Percentiles rank a stretch among this genome's conserved stretches.
Evolutionary conservation across 1,140 invertebrate species (phyloP).

Genomic region (Conus betulinus): DNA sequence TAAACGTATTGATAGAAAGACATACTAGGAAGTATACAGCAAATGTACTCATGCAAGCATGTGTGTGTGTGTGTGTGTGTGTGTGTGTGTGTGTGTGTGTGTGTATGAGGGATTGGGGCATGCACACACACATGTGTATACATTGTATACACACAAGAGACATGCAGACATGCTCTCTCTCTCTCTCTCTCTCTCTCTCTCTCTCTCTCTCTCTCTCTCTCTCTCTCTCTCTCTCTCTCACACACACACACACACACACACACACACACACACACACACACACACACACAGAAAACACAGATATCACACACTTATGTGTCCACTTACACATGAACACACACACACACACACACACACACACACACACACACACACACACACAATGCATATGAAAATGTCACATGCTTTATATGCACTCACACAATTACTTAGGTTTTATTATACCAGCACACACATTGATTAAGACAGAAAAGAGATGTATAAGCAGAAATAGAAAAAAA

Average conservation of each 20-base stretch:
- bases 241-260: conserved; percentile 3
- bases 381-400: too few species aligned
- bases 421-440: too few species aligned
- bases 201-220: too few species aligned
- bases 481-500: too few species aligned
- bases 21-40: too few species aligned
- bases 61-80: conserved; percentile 27
- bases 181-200: too few species aligned
- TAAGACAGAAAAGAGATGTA: too few species aligned
- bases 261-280: conserved; percentile 8
- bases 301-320: conserved; percentile 27
- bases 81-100: background rate
- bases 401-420: too few species aligned
- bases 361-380: background rate
- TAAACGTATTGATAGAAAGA: too few species aligned
- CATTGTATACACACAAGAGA: background rate
- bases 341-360: conserved; percentile 28
- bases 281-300: too few species aligned
- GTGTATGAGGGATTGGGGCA: background rate
- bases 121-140: background rate
- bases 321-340: conserved; percentile 24
- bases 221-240: background rate
- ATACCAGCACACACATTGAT: too few species aligned
- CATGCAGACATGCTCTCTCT: too few species aligned
- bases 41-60: background rate